phyloP scores from a whole-genome alignment of 1,140 invertebrate genomes.

The Lordiphosa stackelbergi region DNA sequence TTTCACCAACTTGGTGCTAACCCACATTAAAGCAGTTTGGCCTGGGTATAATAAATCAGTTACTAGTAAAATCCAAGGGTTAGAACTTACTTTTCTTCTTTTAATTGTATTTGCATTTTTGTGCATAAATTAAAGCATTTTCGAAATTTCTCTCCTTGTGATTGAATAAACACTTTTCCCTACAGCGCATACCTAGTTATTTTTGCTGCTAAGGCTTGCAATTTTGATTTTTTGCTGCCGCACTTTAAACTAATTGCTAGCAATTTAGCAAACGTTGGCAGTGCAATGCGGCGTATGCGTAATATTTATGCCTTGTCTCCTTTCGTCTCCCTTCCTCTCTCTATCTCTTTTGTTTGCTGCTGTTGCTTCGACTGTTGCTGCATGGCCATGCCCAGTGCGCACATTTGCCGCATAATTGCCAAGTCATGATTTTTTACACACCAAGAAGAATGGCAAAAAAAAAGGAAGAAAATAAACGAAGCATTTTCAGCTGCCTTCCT shows the following conservation, averaged over 20 bases:
- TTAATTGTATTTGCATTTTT: too few relatives aligned
- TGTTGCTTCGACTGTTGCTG: constrained; percentile 18
- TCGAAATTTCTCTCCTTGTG: too few relatives aligned
- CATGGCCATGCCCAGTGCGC: constrained; percentile 57
- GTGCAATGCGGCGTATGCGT: constrained; percentile 72
- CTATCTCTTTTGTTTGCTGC: constrained; percentile 44
- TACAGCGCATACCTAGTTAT: too few relatives aligned
- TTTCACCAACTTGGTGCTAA: too few relatives aligned
- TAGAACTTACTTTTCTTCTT: too few relatives aligned
- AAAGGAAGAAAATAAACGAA: constrained; percentile 51
- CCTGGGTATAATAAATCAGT: too few relatives aligned
- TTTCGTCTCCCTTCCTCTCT: background rate
- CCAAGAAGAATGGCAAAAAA: constrained; percentile 21
- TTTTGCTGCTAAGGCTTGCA: constrained; percentile 59
- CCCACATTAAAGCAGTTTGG: too few relatives aligned
- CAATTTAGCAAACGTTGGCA: constrained; percentile 69
- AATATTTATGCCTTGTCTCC: constrained; percentile 56
- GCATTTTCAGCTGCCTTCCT: constrained; percentile 35
- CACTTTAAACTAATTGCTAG: constrained; percentile 71
- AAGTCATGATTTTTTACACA: constrained; percentile 75
- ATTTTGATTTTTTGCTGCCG: constrained; percentile 51
- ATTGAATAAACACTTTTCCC: too few relatives aligned
- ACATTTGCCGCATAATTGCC: constrained; percentile 75
- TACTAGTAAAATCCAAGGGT: too few relatives aligned
- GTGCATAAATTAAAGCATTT: too few relatives aligned